Base-by-base conservation (phyloP, 2,888 invertebrate species). In the Melanostoma scalare region DNA sequence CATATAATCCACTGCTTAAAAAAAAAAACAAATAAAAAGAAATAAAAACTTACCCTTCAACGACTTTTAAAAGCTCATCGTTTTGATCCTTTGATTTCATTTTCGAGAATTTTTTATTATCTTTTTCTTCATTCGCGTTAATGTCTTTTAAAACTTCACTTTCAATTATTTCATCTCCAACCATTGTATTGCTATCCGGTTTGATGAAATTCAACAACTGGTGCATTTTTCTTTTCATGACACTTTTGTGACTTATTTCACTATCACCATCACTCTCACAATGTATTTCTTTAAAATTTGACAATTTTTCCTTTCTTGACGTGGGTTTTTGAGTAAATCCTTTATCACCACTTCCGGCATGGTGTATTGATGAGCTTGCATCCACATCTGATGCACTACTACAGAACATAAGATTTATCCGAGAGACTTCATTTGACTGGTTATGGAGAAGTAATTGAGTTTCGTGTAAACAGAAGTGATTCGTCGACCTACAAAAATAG, bases 371-470 rank as follows among this genome's bases (percentile, higher is more conserved):
- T 42, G 72, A 46, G 58, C 68, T 85, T 65, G 56, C 40, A 42
- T 82, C 74, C 48, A 63, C 73, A 55, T 84, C 84, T 50, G 84
- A 79, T 52, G 73, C 56, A 60, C 79, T 80, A 30, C 72, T 74
- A 48, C 72, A 52, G 69, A 88, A 88, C 87, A 88, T 88, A 71
- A 86, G 85, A 84, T 88, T 87, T 75, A 88, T 88, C 48, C 87
- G 88, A 85, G 84, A 85, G 82, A 88, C 87, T 75, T 87, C 87
- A 82, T 86, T 85, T 53, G 87, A 88, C 86, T 88, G 87, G 82
- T 85, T 85, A 42, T 75, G 75, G 55, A 74, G 61, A 6, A 74
- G 73, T 46, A 84, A 71, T 46, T 85, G 85, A 61, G 86, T 86
- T 67, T 87, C 86, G 65, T 87, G 87, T 75, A 87, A 85, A 85